Conservation (phyloP, 37 sponge, comb jelly and placozoan genomes). For the Chondrilla cf. caribensis region DNA sequence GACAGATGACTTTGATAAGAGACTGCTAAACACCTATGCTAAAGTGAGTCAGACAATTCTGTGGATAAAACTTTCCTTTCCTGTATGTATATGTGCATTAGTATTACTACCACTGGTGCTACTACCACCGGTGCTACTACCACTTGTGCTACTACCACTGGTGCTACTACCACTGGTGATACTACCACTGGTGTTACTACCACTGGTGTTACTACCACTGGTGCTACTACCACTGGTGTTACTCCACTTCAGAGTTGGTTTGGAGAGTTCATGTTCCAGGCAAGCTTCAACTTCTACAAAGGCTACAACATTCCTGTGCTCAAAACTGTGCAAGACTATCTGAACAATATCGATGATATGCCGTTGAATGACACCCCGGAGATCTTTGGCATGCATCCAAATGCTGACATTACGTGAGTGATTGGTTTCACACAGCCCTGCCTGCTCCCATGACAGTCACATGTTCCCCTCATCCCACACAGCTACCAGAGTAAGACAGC, state of each 20-base stretch:
- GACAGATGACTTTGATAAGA: conserved; percentile 97
- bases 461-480: background rate
- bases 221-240: no score
- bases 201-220: no score
- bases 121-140: background rate
- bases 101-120: no score
- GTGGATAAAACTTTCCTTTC: no score
- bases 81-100: background rate
- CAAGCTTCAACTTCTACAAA: conserved; percentile 92
- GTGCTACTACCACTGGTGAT: no score
- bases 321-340: conserved; percentile 85
- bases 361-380: conserved; percentile 97
- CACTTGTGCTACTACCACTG: no score
- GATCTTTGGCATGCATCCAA: conserved; percentile 97
- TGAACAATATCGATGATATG: conserved; percentile 84
- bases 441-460: background rate
- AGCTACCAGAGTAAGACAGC: conserved; percentile 94
- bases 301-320: conserved; percentile 89
- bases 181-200: no score
- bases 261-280: conserved; percentile 92
- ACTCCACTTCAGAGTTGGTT: conserved; percentile 60
- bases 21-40: conserved; percentile 89
- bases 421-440: background rate
- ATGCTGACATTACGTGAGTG: conserved; percentile 97
- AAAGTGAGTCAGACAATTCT: conserved; percentile 67